A percentile compares a stretch with the other conserved stretches of the same genome.
Evolutionary conservation across 2,888 invertebrate species (phyloP).

Genomic region (Frankliniella fusca): DNA sequence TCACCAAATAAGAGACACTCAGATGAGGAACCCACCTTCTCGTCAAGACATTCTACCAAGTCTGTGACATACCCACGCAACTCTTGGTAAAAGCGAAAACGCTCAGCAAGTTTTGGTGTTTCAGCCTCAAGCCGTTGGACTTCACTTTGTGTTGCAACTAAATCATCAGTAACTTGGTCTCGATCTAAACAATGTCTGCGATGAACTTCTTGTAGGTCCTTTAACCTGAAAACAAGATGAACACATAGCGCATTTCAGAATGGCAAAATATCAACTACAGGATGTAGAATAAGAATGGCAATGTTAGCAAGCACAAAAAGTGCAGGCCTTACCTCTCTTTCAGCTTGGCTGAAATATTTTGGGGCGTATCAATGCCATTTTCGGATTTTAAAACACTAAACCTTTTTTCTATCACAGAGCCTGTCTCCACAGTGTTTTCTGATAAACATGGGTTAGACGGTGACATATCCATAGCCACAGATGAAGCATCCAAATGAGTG

Average conservation of each 20-base stretch:
- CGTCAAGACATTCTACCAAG: conserved; percentile 94
- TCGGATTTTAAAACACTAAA: conserved; percentile 31
- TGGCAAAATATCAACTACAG: background rate
- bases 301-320: conserved; percentile 22
- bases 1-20: background rate
- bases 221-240: conserved; percentile 48
- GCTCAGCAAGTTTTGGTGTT: conserved; percentile 66
- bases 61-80: conserved; percentile 91
- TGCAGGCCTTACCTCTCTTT: conserved; percentile 45
- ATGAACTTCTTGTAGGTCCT: conserved; percentile 57
- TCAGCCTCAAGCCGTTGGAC: conserved; percentile 52
- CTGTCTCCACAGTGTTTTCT: conserved; percentile 40
- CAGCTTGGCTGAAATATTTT: conserved; percentile 45
- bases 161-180: conserved; percentile 50
- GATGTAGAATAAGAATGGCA: background rate
- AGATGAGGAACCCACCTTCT: conserved; percentile 66
- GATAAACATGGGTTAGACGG: background rate
- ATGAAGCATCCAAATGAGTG: background rate
- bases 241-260: background rate
- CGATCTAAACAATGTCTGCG: conserved; percentile 53
- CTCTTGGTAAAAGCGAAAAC: conserved; percentile 92
- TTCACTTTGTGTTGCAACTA: conserved; percentile 52
- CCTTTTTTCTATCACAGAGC: background rate
- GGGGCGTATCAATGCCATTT: conserved; percentile 44
- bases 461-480: background rate